Evolutionary conservation across 2,113 vertebrate species (phyloP), one percentile per base, ranked within the genome.

Genomic region (Muntiacus reevesi): DNA sequence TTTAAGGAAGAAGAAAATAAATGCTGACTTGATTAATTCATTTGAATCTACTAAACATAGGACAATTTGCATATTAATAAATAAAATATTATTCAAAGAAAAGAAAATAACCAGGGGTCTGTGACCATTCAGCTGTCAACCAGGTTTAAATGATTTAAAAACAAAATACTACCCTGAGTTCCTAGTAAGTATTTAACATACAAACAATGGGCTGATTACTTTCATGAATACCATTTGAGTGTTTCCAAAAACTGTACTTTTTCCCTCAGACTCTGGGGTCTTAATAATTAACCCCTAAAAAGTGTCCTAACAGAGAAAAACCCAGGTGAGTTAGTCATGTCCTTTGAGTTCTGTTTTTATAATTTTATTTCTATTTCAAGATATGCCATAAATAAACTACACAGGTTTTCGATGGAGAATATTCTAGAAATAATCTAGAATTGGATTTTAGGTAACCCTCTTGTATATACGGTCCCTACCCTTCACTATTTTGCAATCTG

Each of bases 271-370:
- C 7, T 52, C 47, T 30, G 4, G 9, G 15, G 25, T n/a, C 16
- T 21, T 40, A 52, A 25, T 64, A 50, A 74, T 7, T 36, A 47
- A 71, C 28, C 5, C 28, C 27, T 62, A 3, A 45, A 30, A 91
- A 19, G 23, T 12, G 10, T 14, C 19, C 3, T 0, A 19, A 12
- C 30, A 67, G 23, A 28, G 50, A 59, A 74, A 81, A 71, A 47
- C 0, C 14, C 28, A 55, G 25, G 28, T 23, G 28, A 71, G 19
- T 28, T 1, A 21, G 36, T 30, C 5, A 2, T 16, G 36, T 76
- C 43, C 14, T 19, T 0, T 1, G 10, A 33, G 33, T 30, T 43
- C 25, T 14, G 15, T 28, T 36, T 27, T 28, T 23, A n/a, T 1
- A 17, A 27, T 45, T 91, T 67, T 79, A 76, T 19, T 59, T 91